phyloP scores from a whole-genome alignment of 1,140 invertebrate genomes.

The Danaus plexippus region DNA sequence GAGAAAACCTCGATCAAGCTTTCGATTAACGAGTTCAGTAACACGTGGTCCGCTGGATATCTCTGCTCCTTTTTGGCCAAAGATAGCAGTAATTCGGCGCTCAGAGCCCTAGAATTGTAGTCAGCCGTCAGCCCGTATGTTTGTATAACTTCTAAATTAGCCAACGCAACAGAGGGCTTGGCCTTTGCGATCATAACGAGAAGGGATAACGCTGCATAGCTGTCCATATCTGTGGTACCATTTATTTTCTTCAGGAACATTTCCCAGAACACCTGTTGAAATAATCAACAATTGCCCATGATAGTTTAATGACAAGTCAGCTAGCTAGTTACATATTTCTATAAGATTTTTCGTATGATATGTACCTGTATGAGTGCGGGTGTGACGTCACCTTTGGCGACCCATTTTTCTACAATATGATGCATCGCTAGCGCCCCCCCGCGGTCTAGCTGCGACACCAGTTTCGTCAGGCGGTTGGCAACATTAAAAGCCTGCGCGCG shows the following conservation, averaged over 20 bases:
- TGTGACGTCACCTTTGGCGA: conserved; percentile 74
- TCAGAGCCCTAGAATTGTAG: conserved; percentile 52
- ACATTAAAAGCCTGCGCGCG: conserved; percentile 61
- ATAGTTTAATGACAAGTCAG: too few species aligned
- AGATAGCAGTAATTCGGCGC: conserved; percentile 49
- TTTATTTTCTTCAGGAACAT: conserved; percentile 84
- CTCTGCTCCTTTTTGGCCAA: conserved; percentile 53
- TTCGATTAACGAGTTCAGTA: conserved; percentile 49
- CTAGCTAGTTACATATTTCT: too few species aligned
- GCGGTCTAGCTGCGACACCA: conserved; percentile 70
- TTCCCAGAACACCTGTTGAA: conserved; percentile 85
- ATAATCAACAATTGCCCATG: conserved; percentile 5
- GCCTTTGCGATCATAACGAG: conserved; percentile 79
- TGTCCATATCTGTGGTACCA: conserved; percentile 77
- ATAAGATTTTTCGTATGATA: conserved; percentile 1
- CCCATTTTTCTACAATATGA: conserved; percentile 79
- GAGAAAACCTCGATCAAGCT: conserved; percentile 56
- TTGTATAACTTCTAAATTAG: conserved; percentile 71
- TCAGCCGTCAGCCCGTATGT: conserved; percentile 62
- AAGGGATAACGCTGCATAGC: conserved; percentile 79
- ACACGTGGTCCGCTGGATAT: conserved; percentile 48
- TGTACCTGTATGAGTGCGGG: conserved; percentile 67
- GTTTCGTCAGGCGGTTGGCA: conserved; percentile 75
- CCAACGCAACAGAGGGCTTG: conserved; percentile 71
- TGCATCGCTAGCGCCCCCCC: conserved; percentile 76